Base-by-base conservation (phyloP, 2,888 invertebrate genomes). In the Idaea dimidiata region DNA sequence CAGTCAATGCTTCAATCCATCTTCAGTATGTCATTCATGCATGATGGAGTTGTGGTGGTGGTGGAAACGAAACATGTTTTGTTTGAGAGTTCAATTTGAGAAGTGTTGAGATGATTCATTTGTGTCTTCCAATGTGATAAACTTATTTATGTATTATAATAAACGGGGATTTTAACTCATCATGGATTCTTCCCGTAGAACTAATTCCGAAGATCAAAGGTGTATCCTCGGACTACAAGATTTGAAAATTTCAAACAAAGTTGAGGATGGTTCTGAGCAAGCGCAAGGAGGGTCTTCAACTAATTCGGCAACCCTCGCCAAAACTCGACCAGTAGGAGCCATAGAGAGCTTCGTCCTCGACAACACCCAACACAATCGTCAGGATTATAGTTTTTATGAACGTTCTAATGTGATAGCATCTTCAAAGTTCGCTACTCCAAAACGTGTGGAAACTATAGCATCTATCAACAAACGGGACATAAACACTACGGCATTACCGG, bases 391-490 rank as follows among this genome's bases (percentile, higher is more conserved):
- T 75, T 91, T 91, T 75, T 93, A 93, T 70, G 96, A 96, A 78
- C 93, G 96, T 62, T 95, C 94, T 64, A 96, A 95, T 77, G 95
- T 96, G 63, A 96, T 96, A 74, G 95, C 95, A 17, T 95, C 96
- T 59, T 95, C 96, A 10, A 96, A 96, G 81, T 97, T 95, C 81
- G 95, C 96, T 57, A 95, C 96, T 54, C 96, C 96, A 60, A 96
- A 96, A 80, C 93, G 95, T 70, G 94, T 96, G 8, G 95, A 96
- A 78, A 94, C 94, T 60, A 93, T 94, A 67, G 93, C 93, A 63
- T 87, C 93, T 72, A 82, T 84, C 72, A 88, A 84, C 76, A 89
- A 89, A 80, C 86, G 88, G 60, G 87, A 89, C 76, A 86, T 86
- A 76, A 89, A 87, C 75, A 84, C 85, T 60, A 73, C 86, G 63